Evolutionary conservation across 2,888 invertebrate genomes (phyloP), one percentile per base, ranked within the genome.

Genomic region (Phortica magna): DNA sequence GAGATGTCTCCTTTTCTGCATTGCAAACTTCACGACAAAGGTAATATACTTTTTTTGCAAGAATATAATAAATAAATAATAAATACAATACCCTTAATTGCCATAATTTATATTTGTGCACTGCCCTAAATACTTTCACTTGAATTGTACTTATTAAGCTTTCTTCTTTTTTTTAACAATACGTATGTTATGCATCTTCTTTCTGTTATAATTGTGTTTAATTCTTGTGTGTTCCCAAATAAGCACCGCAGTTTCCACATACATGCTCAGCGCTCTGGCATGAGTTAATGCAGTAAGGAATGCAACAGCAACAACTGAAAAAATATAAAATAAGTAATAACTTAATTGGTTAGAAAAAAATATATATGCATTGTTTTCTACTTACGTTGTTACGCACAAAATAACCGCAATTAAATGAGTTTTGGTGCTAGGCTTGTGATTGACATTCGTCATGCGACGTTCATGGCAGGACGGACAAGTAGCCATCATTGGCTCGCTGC

Each of bases 191-290:
- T 43, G 10, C 10, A 10, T 43, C 6, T 10, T 43, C 10, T 43
- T 9, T 9, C 9, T 48, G 48, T 48, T 2, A 2, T 9, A 48
- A 48, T 48, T 48, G 10, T 48, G 19, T 19, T 61, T 22, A 61
- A 22, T 61, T 61, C 7, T 61, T 61, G 76, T 84, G 84, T 65
- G 78, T 74, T 6, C 90, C 91, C 71, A 91, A 73, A 70, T 82
- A 90, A 57, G 87, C 82, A 70, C 87, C 84, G 68, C 90, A 91
- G 71, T 80, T 82, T 61, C 78, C 76, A 79, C 91, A 90, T 59
- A 78, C 83, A 78, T 90, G 90, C 3, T 84, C 83, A 43, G 89
- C 85, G 78, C 82, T 89, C 79, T 89, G 89, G 75, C 90, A 90
- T 57, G 83, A 87, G 67, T 91, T 80, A 75, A 84, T 75, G 57